Evolutionary conservation across 2,113 vertebrate genomes (phyloP).

Genomic region (Chloebia gouldiae): DNA sequence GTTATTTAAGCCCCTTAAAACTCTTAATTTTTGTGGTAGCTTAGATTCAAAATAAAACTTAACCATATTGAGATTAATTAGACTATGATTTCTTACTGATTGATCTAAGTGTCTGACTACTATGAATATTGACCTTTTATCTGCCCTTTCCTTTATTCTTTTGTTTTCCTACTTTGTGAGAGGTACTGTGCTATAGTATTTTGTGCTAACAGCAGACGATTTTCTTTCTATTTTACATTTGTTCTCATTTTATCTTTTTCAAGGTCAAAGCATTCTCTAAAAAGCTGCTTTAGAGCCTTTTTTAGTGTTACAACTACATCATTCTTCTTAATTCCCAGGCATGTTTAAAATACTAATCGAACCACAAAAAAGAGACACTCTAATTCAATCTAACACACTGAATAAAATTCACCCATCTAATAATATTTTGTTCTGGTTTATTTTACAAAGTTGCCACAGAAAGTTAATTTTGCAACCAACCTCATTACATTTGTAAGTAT

Average conservation of each 20-base stretch:
- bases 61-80: neutral
- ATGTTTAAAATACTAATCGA: conserved; percentile 74
- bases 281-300: conserved; percentile 13
- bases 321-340: conserved; percentile 61
- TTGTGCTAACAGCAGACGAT: neutral
- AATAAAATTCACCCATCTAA: conserved; percentile 57
- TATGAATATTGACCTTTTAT: neutral
- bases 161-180: neutral
- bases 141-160: neutral
- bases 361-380: neutral
- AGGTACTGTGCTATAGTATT: neutral
- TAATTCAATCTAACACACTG: conserved; percentile 19
- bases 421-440: conserved; percentile 59
- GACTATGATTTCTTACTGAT: neutral
- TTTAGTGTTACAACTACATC: neutral
- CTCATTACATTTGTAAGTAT: conserved; percentile 55
- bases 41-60: neutral
- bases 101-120: neutral
- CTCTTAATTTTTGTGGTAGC: neutral
- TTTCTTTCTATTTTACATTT: conserved; percentile 9
- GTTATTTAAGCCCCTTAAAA: neutral
- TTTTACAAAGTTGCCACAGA: conserved; percentile 54
- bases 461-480: conserved; percentile 64
- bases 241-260: conserved; percentile 55
- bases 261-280: conserved; percentile 66